Base-by-base conservation (phyloP, 2,797 vertebrate species). In the Chelon auratus region DNA sequence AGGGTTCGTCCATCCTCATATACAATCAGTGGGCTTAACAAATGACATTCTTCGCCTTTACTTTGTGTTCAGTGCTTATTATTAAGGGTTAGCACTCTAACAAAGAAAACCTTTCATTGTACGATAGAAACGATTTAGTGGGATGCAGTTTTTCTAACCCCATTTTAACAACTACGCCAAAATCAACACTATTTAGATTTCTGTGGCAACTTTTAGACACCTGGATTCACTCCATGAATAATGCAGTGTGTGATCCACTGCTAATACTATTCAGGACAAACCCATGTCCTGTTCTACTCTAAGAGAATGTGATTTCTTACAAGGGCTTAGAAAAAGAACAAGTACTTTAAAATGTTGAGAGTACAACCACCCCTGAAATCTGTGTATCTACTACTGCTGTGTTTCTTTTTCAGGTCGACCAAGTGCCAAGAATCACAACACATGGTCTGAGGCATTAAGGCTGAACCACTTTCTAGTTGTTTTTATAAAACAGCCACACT, bases 351-450 rank as follows among this genome's bases (percentile, higher is more conserved):
- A 79, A 76, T 18, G 9, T n/a, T 52, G 2, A 70, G 20, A 75
- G 73, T 74, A 72, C 59, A 65, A 75, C 37, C 50, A 47, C 33
- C 72, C 33, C 30, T 68, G 69, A 76, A 85, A 86, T 76, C 59
- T 72, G 68, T 17, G 8, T 58, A 60, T 80, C 64, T 77, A 58
- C 65, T 70, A 56, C 55, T 0, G 17, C 69, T 66, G 56, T 59
- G 79, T 77, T 62, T 67, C 68, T 77, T 72, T 70, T 70, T 69
- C 45, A 61, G 67, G 42, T 60, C 39, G 12, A 71, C 77, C 62
- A 64, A 45, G 26, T 86, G 84, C 76, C 87, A 91, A 84, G 73
- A 86, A 73, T 56, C 65, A 81, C 62, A 83, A 63, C 59, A 58
- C 65, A 75, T 48, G 53, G 62, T 83, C 84, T 59, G 42, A 56